Evolutionary conservation across 2,888 invertebrate species (phyloP), one percentile per base, ranked within the genome.

Genomic region (Cordilura impudica): DNA sequence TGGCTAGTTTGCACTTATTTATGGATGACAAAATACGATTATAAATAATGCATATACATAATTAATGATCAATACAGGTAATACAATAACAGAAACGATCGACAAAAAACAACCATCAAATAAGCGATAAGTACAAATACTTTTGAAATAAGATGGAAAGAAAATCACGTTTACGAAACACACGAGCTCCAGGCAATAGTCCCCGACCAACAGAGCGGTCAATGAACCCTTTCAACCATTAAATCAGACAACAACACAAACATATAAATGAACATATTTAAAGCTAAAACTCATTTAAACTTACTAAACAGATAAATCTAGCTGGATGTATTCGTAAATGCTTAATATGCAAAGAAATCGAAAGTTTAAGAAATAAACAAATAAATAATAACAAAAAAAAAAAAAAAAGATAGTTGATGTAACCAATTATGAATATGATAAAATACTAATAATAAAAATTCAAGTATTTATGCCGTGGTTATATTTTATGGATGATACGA

Each of bases 401-500:
- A 21, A 14, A 51, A n/a, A 56, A 63, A n/a, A 39, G 45, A 58
- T 63, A 70, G 79, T 79, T 75, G 79, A 75, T 79, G 79, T 75
- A 79, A 79, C 79, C 79, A 79, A 79, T 79, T 79, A 75, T 79
- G 79, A 79, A 71, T 63, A 70, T 71, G 66, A 79, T 67, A 54
- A 79, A 66, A 74, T 56, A 49, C 31, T 71, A 56, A 49, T 66
- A 71, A 69, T 69, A 67, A 26, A 51, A 29, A 49, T 39, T 43
- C 2, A 19, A 19, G 53, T 53, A 23, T n/a, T 12, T 53, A 26
- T 53, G n/a, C n/a, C 6, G 53, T 53, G n/a, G 31, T 29, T 16
- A n/a, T 14, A 23, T 39, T 39, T n/a, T 58, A n/a, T 39, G 21
- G 39, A 19, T 16, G 18, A 26, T 65, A 49, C 19, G 39, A 21